Evolutionary conservation across 2,888 invertebrate genomes (phyloP).

Genomic region (Prostheceraeus crozeri): DNA sequence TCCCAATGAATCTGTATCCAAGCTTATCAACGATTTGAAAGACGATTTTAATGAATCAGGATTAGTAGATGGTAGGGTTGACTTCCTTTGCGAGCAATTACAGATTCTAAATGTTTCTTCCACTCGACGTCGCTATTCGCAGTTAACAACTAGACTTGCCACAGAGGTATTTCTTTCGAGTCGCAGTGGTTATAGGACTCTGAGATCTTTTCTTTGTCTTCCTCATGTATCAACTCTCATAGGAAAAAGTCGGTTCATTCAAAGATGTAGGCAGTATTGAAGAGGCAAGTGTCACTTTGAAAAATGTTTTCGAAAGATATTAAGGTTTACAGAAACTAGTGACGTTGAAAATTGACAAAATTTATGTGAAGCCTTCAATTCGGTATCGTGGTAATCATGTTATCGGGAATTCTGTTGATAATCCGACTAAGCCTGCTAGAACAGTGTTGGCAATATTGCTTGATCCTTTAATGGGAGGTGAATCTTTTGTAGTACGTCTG

Average conservation of each 20-base stretch:
- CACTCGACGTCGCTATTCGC: no score
- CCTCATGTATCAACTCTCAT: no score
- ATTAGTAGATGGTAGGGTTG: no score
- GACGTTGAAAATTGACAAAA: not conserved
- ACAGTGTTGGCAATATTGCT: not conserved
- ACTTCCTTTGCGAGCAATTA: no score
- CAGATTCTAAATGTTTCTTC: no score
- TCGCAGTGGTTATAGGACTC: no score
- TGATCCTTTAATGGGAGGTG: slow-evolving; percentile 3
- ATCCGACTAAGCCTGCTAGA: not conserved
- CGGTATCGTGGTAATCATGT: not conserved
- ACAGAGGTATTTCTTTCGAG: no score
- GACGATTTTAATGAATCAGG: no score
- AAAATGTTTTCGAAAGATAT: not conserved
- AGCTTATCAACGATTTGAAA: no score
- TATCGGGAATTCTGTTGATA: not conserved
- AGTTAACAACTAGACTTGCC: no score
- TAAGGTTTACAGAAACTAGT: not conserved
- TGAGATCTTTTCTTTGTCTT: no score
- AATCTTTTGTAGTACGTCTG: not conserved
- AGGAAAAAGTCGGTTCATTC: not conserved
- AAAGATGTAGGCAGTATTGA: slow-evolving; percentile 12
- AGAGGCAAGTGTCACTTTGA: not conserved
- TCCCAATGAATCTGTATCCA: no score
- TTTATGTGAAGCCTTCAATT: slow-evolving; percentile 8